Percentiles rank a stretch among this genome's conserved stretches.
phyloP scores from a whole-genome alignment of 2,888 invertebrate species.

The Sarcophaga carnaria region DNA sequence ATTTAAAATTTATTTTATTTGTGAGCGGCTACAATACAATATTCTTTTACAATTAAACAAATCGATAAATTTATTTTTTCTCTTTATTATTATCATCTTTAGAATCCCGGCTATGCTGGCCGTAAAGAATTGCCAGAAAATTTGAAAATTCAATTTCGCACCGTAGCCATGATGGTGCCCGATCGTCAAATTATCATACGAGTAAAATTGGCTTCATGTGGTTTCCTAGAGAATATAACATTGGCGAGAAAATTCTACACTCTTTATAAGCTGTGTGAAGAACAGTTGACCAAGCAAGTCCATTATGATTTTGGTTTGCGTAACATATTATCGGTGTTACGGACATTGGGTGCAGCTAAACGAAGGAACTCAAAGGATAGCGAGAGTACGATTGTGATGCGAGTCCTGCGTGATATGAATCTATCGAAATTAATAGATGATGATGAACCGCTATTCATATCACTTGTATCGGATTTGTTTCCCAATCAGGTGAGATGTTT shows the following conservation, averaged over 20 bases:
- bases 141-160: slow-evolving; percentile 97
- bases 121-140: slow-evolving; percentile 98
- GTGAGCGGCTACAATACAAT: too few relatives aligned
- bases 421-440: slow-evolving; percentile 98
- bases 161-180: slow-evolving; percentile 99
- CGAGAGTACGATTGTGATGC: slow-evolving; percentile 98
- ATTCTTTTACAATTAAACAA: not conserved
- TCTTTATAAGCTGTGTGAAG: slow-evolving; percentile 97
- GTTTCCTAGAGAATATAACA: slow-evolving; percentile 97
- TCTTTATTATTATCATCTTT: slow-evolving; percentile 44
- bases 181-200: slow-evolving; percentile 98
- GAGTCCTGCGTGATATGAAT: slow-evolving; percentile 98
- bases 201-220: slow-evolving; percentile 97
- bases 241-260: slow-evolving; percentile 98
- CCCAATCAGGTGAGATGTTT: slow-evolving; percentile 88
- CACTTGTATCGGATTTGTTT: slow-evolving; percentile 96
- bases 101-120: slow-evolving; percentile 99
- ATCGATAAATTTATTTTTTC: not conserved
- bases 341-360: slow-evolving; percentile 96
- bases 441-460: slow-evolving; percentile 98
- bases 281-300: slow-evolving; percentile 98
- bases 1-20: too few relatives aligned
- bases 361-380: slow-evolving; percentile 94
- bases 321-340: slow-evolving; percentile 96
- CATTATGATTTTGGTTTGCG: slow-evolving; percentile 98